phyloP scores from a whole-genome alignment of 2,113 vertebrate species.

The Forbesichthys papilliferus region DNA sequence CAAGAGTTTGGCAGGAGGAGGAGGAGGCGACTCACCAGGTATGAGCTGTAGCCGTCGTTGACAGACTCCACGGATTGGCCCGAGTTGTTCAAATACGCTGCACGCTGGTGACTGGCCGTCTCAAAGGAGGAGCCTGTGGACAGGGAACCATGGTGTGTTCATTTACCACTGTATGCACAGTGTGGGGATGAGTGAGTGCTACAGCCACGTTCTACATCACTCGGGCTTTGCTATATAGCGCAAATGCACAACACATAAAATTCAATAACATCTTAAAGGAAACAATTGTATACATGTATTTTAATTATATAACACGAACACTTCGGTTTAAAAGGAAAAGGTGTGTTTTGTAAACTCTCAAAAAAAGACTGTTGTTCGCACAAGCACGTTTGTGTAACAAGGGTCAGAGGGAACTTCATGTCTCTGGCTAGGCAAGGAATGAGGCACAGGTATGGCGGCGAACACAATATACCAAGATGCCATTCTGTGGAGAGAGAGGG shows the following conservation, averaged over 20 bases:
- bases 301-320: too few relatives aligned
- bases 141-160: slow-evolving; percentile 24
- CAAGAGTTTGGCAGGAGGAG: neutral
- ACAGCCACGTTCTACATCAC: neutral
- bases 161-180: slow-evolving; percentile 16
- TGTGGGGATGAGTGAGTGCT: neutral
- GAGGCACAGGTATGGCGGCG: slow-evolving; percentile 39
- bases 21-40: slow-evolving; percentile 82
- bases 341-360: neutral
- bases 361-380: neutral
- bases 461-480: slow-evolving; percentile 46
- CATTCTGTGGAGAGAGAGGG: slow-evolving; percentile 5
- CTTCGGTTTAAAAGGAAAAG: neutral
- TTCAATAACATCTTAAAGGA: slow-evolving; percentile 8
- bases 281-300: neutral
- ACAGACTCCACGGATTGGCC: slow-evolving; percentile 87
- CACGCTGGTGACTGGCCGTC: slow-evolving; percentile 86
- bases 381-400: slow-evolving; percentile 56
- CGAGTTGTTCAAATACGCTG: slow-evolving; percentile 73
- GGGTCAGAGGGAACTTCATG: slow-evolving; percentile 54
- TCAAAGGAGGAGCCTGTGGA: slow-evolving; percentile 92
- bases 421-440: slow-evolving; percentile 36
- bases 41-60: slow-evolving; percentile 86
- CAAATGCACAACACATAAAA: too few relatives aligned
- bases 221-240: too few relatives aligned